Evolutionary conservation across 1,140 invertebrate species (phyloP).

Genomic region (Sweltsa coloradensis): DNA sequence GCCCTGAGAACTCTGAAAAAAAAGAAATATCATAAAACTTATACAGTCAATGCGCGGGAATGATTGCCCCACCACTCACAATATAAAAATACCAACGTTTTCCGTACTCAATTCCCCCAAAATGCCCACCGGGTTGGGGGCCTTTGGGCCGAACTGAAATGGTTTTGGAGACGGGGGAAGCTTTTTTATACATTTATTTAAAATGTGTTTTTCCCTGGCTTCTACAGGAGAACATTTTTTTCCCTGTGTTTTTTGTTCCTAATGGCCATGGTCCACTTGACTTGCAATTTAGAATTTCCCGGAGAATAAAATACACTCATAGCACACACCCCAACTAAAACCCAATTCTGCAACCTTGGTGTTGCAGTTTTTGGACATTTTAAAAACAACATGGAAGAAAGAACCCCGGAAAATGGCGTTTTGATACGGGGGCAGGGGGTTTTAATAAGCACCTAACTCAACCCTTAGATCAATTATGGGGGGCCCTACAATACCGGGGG

Average conservation of each 20-base stretch:
- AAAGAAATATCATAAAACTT: slow-evolving; percentile 10
- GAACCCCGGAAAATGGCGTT: slow-evolving; percentile 3
- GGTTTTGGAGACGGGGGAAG: slow-evolving; percentile 29
- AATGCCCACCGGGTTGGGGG: slow-evolving; percentile 25
- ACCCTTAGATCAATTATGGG: no score
- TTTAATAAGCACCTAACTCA: no score
- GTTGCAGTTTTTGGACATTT: slow-evolving; percentile 18
- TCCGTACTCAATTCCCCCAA: slow-evolving; percentile 14
- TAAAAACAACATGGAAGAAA: slow-evolving; percentile 15
- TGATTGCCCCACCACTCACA: not conserved
- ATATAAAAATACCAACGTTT: not conserved
- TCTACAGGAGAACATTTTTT: slow-evolving; percentile 22
- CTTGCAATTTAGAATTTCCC: slow-evolving; percentile 26
- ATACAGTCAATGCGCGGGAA: slow-evolving; percentile 3
- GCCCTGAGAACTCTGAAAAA: slow-evolving; percentile 10
- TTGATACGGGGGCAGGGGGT: no score
- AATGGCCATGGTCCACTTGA: slow-evolving; percentile 30
- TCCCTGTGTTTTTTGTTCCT: slow-evolving; percentile 28
- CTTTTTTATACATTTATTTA: slow-evolving; percentile 30
- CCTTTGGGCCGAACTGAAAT: slow-evolving; percentile 25
- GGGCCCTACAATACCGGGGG: no score
- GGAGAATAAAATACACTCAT: slow-evolving; percentile 25
- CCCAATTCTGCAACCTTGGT: slow-evolving; percentile 21
- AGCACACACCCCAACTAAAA: slow-evolving; percentile 17
- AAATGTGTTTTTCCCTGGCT: slow-evolving; percentile 29